phyloP scores from a whole-genome alignment of 1,140 invertebrate genomes.

The Drosophila mayri region DNA sequence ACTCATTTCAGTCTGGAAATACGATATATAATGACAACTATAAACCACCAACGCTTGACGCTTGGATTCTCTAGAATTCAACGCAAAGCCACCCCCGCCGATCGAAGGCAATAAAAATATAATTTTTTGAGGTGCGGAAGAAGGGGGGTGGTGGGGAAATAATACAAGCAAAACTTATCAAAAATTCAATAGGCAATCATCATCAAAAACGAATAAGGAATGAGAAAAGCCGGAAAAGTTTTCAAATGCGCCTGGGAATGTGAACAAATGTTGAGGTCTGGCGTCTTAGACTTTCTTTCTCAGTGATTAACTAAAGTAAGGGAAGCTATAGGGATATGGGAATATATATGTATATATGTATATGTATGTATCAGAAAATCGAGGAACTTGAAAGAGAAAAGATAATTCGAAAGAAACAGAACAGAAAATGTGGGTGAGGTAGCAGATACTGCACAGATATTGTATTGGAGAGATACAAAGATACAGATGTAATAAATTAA shows the following conservation, averaged over 20 bases:
- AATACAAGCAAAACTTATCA: conserved; percentile 31
- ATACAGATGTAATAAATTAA: too few relatives aligned
- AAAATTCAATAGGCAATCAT: conserved; percentile 47
- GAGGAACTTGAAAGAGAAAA: conserved; percentile 1
- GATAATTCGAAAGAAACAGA: too few relatives aligned
- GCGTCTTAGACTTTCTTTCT: not conserved
- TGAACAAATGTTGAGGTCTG: conserved; percentile 44
- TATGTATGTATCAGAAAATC: too few relatives aligned
- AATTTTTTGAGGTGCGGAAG: not conserved
- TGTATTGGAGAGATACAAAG: not conserved
- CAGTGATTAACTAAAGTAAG: conserved; percentile 13
- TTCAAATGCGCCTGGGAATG: conserved; percentile 44
- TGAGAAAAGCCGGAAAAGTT: conserved; percentile 20
- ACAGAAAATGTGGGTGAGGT: conserved; percentile 2
- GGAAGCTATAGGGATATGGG: not conserved
- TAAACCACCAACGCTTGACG: not conserved
- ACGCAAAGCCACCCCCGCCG: not conserved
- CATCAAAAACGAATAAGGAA: conserved; percentile 16
- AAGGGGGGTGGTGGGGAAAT: not conserved
- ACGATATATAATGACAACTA: not conserved
- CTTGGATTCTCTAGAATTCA: not conserved
- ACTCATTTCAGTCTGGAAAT: not conserved
- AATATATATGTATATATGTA: not conserved
- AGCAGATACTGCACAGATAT: not conserved
- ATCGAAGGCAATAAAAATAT: conserved; percentile 27